These are phyloP conservation scores for Masticophis lateralis DNA, from an alignment of 2,797 vertebrate species.

Conservation along the genomic window DNA sequence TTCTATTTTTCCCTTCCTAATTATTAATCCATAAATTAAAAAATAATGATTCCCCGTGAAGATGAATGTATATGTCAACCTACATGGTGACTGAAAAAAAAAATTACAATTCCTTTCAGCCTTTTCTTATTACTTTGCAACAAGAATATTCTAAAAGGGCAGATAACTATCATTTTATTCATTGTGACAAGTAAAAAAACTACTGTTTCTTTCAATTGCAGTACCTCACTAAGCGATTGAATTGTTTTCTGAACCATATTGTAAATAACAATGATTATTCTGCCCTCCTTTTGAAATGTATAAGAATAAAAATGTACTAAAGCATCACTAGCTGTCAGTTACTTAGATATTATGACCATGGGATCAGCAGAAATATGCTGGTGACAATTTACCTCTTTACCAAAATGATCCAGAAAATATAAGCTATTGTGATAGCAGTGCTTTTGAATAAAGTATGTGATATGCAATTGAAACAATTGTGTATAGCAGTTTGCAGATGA, in stretches of 20 bases:
- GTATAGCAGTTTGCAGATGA: background rate
- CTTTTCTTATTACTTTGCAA: constrained; percentile 28
- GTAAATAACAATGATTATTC: background rate
- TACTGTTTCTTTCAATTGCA: constrained; percentile 27
- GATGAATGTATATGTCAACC: constrained; percentile 53
- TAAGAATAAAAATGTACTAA: background rate
- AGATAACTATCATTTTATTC: constrained; percentile 23
- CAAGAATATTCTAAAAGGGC: constrained; percentile 31
- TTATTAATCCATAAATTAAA: constrained; percentile 47
- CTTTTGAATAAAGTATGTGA: background rate
- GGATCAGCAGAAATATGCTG: background rate
- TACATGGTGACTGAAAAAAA: constrained; percentile 29
- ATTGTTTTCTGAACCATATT: background rate
- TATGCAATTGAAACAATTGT: background rate
- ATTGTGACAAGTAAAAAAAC: constrained; percentile 42
- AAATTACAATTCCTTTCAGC: constrained; percentile 45
- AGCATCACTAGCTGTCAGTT: background rate
- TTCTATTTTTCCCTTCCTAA: constrained; percentile 13
- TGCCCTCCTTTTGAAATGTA: background rate
- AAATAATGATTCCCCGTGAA: constrained; percentile 39
- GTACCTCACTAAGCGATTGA: constrained; percentile 9
- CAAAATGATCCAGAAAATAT: background rate
- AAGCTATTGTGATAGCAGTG: background rate
- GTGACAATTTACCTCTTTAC: background rate
- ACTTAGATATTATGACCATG: background rate